Evolutionary conservation across 1,140 invertebrate species (phyloP).

Genomic region (Myzus persicae): DNA sequence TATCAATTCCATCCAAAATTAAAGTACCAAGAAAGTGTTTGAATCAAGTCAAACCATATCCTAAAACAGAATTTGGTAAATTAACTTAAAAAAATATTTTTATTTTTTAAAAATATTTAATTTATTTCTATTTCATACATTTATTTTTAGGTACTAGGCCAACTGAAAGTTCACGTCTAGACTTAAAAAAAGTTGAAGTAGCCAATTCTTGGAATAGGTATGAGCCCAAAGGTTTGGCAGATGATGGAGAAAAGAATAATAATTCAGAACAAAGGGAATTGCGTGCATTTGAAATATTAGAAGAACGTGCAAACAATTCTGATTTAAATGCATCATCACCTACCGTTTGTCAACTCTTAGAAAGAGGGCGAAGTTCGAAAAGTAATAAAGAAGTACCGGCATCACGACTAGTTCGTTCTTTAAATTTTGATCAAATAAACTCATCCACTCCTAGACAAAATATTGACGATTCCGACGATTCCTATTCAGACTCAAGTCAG

Average conservation of each 20-base stretch:
- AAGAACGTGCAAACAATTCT: conserved; percentile 73
- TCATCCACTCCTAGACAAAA: conserved; percentile 38
- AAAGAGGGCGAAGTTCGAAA: conserved; percentile 64
- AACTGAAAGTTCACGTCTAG: conserved; percentile 31
- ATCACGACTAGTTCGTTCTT: background rate
- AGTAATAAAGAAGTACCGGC: conserved; percentile 64
- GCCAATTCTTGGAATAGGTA: conserved; percentile 50
- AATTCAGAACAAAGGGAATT: conserved; percentile 70
- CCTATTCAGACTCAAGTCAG: conserved; percentile 29
- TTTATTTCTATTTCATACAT: background rate
- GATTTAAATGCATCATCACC: conserved; percentile 78
- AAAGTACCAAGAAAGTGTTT: conserved; percentile 37
- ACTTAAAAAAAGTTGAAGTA: conserved; percentile 35
- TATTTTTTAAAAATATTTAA: background rate
- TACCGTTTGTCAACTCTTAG: conserved; percentile 69
- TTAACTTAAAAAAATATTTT: background rate
- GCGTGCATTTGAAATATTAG: conserved; percentile 76
- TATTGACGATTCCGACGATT: conserved; percentile 19
- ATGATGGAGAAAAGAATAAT: background rate
- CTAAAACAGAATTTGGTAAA: conserved; percentile 34
- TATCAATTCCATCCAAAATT: conserved; percentile 38
- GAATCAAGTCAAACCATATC: conserved; percentile 24
- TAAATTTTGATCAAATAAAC: conserved; percentile 52
- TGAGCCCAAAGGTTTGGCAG: conserved; percentile 11
- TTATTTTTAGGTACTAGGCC: conserved; percentile 34